Evolutionary conservation across 2,113 vertebrate species (phyloP).

Genomic region (Hypocryptadius cinnamomeus): DNA sequence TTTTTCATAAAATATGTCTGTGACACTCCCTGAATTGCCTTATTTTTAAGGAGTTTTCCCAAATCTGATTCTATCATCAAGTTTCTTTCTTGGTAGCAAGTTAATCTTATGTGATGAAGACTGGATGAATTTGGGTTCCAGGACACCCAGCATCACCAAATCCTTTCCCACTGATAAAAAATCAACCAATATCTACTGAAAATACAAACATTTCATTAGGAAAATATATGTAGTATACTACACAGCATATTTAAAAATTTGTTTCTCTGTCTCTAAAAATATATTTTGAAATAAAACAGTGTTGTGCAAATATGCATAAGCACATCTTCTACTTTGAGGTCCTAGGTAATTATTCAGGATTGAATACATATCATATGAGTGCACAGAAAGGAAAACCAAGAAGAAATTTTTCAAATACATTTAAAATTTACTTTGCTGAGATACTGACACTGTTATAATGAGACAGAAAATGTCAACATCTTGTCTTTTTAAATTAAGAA

Average conservation of each 20-base stretch:
- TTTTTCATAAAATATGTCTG: too few species aligned
- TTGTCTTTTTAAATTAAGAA: not conserved
- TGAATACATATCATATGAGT: not conserved
- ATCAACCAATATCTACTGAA: not conserved
- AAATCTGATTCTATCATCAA: not conserved
- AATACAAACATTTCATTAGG: accelerated
- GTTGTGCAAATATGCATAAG: not conserved
- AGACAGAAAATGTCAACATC: not conserved
- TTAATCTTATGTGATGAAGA: not conserved
- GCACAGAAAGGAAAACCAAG: not conserved
- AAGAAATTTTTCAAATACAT: not conserved
- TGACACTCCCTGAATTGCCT: not conserved
- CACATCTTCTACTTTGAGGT: not conserved
- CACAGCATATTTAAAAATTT: not conserved
- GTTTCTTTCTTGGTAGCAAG: not conserved
- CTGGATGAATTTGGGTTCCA: not conserved
- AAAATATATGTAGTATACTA: not conserved
- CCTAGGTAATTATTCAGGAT: not conserved
- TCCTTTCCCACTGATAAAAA: not conserved
- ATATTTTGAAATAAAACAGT: not conserved
- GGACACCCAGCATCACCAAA: not conserved
- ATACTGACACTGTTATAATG: not conserved
- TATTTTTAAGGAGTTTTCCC: not conserved
- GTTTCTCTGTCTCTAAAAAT: not conserved
- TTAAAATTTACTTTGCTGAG: not conserved